Percentiles rank a stretch among this genome's conserved stretches.
Conservation (phyloP, 30 jellyfish, hydroid and myxozoan species). For the Turritopsis rubra region DNA sequence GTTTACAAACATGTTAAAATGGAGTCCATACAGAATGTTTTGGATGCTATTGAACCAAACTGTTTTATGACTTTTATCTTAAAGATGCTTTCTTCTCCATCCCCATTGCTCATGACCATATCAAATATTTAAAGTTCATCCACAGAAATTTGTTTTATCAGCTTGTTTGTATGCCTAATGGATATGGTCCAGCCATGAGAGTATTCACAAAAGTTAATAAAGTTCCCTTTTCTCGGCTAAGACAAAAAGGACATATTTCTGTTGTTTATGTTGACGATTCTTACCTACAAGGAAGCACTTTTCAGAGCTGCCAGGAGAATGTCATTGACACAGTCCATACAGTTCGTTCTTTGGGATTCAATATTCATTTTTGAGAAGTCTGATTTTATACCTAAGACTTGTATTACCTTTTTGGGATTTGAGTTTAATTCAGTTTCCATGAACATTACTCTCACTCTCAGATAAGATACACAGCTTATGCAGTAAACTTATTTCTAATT, state of each 20-base stretch:
- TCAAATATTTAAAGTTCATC: too few species aligned
- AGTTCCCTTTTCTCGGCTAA: not conserved
- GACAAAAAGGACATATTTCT: too few species aligned
- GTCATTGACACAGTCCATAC: too few species aligned
- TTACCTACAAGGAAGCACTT: too few species aligned
- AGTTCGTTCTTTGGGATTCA: too few species aligned
- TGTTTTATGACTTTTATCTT: not conserved
- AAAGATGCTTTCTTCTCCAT: not conserved
- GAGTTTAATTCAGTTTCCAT: too few species aligned
- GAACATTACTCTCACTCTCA: not conserved
- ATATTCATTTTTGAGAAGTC: too few species aligned
- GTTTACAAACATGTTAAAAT: not conserved
- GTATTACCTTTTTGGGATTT: too few species aligned
- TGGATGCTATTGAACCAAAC: not conserved
- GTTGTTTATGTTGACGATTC: too few species aligned
- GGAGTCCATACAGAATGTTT: not conserved
- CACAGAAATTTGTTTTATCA: not conserved
- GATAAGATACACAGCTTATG: not conserved
- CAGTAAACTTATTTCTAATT: not conserved
- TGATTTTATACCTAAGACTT: too few species aligned
- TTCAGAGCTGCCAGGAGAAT: too few species aligned
- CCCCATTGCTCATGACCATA: not conserved
- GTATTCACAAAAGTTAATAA: not conserved
- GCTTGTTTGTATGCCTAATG: not conserved
- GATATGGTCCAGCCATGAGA: not conserved